phyloP scores from a whole-genome alignment of 2,797 vertebrate species.

The Tenualosa ilisha region DNA sequence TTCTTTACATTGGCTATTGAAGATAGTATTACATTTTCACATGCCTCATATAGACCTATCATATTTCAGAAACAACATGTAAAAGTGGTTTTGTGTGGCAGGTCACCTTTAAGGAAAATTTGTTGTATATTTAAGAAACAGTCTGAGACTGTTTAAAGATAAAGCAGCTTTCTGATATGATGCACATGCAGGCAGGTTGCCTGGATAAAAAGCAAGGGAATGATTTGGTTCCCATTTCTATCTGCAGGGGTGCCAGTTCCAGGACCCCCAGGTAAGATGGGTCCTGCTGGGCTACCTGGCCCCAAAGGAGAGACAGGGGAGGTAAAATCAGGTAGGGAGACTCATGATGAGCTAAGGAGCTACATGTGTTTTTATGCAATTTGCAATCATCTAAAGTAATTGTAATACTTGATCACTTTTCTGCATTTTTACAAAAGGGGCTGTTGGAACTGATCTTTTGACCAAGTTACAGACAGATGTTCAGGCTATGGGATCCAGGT shows the following conservation, averaged over 20 bases:
- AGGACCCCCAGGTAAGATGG: constrained; percentile 4
- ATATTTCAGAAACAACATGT: no score
- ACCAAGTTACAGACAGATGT: background rate
- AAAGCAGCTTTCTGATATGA: background rate
- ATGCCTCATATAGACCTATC: no score
- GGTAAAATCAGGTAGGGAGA: background rate
- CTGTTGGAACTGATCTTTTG: background rate
- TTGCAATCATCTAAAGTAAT: no score
- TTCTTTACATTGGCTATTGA: no score
- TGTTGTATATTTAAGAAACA: background rate
- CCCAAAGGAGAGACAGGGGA: background rate
- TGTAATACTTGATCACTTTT: no score
- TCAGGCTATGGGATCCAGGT: no score
- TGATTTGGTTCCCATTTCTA: background rate
- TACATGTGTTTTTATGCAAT: no score
- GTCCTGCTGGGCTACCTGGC: constrained; percentile 14
- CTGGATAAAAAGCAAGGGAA: background rate
- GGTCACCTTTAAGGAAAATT: background rate
- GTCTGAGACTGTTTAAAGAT: background rate
- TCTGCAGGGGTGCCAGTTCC: constrained; percentile 12
- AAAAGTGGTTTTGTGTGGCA: no score
- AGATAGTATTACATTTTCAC: no score
- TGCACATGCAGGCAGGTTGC: background rate
- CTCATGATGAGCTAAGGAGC: background rate
- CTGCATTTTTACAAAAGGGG: background rate